Conservation (phyloP, 1,140 invertebrate genomes). For the Acromyrmex charruanus region DNA sequence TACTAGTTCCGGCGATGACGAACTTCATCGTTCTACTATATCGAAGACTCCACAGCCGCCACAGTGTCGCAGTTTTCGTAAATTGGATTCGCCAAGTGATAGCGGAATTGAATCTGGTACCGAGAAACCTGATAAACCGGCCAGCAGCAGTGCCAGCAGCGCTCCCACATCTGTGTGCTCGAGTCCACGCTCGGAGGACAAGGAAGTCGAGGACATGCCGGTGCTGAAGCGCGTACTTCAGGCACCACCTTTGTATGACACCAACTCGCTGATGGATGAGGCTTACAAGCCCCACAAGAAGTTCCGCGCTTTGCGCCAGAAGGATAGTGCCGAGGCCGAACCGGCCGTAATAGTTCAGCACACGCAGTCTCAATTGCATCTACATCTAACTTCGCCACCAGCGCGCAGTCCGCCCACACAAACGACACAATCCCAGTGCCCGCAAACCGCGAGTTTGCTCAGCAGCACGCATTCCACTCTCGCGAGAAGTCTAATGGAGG, state of each 20-base stretch:
- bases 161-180: slow-evolving; percentile 94
- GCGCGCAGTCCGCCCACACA: slow-evolving; percentile 81
- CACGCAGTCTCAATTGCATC: slow-evolving; percentile 84
- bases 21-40: slow-evolving; percentile 89
- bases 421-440: slow-evolving; percentile 80
- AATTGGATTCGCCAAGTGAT: slow-evolving; percentile 95
- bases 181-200: slow-evolving; percentile 94
- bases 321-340: slow-evolving; percentile 93
- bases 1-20: slow-evolving; percentile 92
- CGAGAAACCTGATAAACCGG: slow-evolving; percentile 92
- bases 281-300: slow-evolving; percentile 98
- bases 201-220: slow-evolving; percentile 97
- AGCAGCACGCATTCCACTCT: slow-evolving; percentile 95
- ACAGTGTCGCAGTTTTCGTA: slow-evolving; percentile 89
- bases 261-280: slow-evolving; percentile 96
- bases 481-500: slow-evolving; percentile 95
- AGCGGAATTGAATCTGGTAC: slow-evolving; percentile 97
- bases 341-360: slow-evolving; percentile 85
- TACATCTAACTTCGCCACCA: slow-evolving; percentile 85
- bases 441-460: slow-evolving; percentile 86
- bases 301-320: slow-evolving; percentile 93
- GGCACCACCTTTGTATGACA: slow-evolving; percentile 95
- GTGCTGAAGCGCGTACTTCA: slow-evolving; percentile 96
- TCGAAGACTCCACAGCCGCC: slow-evolving; percentile 86
- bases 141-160: slow-evolving; percentile 89